phyloP scores from a whole-genome alignment of 2,888 invertebrate species.

The Lycaena phlaeas region DNA sequence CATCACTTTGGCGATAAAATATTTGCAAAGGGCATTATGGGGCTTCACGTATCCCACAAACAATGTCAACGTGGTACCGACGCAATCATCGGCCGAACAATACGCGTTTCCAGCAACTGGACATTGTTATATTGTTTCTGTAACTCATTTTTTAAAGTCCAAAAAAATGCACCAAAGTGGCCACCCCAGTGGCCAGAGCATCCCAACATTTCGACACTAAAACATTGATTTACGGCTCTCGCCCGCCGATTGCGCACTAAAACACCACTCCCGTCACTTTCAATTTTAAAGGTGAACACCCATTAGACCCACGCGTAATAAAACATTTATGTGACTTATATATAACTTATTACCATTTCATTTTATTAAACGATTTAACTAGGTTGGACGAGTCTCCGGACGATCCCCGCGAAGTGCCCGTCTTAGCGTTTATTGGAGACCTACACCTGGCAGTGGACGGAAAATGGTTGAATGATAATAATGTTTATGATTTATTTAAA shows the following conservation, averaged over 20 bases:
- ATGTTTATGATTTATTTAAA: no score
- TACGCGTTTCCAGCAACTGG: constrained; percentile 42
- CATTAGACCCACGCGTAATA: constrained; percentile 44
- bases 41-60: constrained; percentile 17
- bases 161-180: constrained; percentile 44
- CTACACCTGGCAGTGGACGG: no score
- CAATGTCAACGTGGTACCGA: constrained; percentile 35
- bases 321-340: constrained; percentile 21
- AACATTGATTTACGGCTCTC: constrained; percentile 69
- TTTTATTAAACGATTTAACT: constrained; percentile 15
- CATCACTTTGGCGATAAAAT: neutral
- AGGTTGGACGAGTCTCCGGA: no score
- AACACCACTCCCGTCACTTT: constrained; percentile 72
- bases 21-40: constrained; percentile 10
- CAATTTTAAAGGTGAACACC: constrained; percentile 61
- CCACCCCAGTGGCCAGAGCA: constrained; percentile 70
- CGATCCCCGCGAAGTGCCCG: no score
- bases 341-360: constrained; percentile 10
- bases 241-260: constrained; percentile 70
- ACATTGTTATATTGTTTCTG: constrained; percentile 63
- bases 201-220: constrained; percentile 72
- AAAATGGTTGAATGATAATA: no score
- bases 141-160: constrained; percentile 38
- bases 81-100: constrained; percentile 47
- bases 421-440: no score